Percentiles rank a stretch among this genome's conserved stretches.
Evolutionary conservation across 2,113 vertebrate genomes (phyloP).

Genomic region (Tinamus guttatus): DNA sequence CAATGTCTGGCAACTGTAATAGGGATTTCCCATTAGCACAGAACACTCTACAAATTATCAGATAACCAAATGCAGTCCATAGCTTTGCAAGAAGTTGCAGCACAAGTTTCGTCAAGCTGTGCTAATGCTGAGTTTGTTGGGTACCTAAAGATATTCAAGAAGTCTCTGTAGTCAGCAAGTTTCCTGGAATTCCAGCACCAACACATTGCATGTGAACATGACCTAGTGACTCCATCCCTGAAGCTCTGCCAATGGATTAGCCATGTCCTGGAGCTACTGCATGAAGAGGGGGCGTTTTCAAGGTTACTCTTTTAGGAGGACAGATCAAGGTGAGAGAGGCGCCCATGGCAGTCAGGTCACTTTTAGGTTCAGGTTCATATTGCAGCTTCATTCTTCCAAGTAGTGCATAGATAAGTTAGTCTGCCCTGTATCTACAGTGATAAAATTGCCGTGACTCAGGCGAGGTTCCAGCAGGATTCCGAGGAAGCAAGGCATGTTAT

Average conservation of each 20-base stretch:
- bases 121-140: background rate
- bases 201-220: background rate
- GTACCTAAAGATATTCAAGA: background rate
- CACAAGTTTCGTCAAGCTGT: background rate
- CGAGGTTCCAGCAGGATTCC: background rate
- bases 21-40: background rate
- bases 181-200: background rate
- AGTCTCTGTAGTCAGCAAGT: background rate
- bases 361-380: background rate
- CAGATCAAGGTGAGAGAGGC: background rate
- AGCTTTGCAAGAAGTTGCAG: background rate
- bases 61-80: background rate
- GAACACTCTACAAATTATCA: background rate
- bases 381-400: rapidly evolving
- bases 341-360: background rate
- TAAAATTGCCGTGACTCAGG: background rate
- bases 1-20: background rate
- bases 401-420: background rate
- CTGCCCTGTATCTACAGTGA: background rate
- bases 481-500: background rate
- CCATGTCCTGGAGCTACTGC: rapidly evolving
- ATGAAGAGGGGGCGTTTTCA: background rate
- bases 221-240: background rate
- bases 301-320: background rate
- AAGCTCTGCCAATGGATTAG: background rate